Percentiles rank a stretch among this genome's conserved stretches.
Conservation (phyloP, 92 coral and sea anemone genomes). For the Zoanthus solanderi region DNA sequence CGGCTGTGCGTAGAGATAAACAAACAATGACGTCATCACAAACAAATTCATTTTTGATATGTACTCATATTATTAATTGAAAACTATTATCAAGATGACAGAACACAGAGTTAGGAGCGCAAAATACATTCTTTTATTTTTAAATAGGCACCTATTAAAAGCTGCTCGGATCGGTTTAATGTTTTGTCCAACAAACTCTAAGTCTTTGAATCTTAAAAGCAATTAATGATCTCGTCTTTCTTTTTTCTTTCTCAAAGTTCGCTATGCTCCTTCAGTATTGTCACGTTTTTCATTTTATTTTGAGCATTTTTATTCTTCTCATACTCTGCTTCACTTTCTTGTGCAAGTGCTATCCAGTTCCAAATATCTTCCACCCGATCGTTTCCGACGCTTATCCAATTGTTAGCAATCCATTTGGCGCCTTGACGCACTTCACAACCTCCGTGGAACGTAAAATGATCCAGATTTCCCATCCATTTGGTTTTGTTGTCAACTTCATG, state of each 20-base stretch:
- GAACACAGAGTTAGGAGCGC: no score
- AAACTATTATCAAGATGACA: no score
- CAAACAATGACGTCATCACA: no score
- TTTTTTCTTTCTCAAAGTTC: slow-evolving; percentile 37
- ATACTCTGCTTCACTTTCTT: slow-evolving; percentile 41
- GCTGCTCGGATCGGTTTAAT: no score
- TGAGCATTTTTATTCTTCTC: background rate
- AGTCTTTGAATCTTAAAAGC: background rate
- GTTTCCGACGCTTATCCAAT: slow-evolving; percentile 90
- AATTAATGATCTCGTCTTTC: background rate
- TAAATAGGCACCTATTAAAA: no score
- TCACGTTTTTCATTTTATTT: background rate
- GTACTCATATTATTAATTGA: no score
- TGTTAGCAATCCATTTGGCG: slow-evolving; percentile 96
- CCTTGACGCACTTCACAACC: slow-evolving; percentile 90
- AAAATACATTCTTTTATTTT: no score
- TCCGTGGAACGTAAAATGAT: slow-evolving; percentile 88
- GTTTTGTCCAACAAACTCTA: no score
- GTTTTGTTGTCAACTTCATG: slow-evolving; percentile 78
- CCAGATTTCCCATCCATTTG: slow-evolving; percentile 87
- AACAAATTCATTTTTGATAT: no score
- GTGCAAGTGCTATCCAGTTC: slow-evolving; percentile 86
- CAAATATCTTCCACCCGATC: slow-evolving; percentile 75
- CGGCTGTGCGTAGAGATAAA: no score
- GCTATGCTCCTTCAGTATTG: background rate